Evolutionary conservation across 2,797 vertebrate genomes (phyloP).

Genomic region (Enteromius mattozi): DNA sequence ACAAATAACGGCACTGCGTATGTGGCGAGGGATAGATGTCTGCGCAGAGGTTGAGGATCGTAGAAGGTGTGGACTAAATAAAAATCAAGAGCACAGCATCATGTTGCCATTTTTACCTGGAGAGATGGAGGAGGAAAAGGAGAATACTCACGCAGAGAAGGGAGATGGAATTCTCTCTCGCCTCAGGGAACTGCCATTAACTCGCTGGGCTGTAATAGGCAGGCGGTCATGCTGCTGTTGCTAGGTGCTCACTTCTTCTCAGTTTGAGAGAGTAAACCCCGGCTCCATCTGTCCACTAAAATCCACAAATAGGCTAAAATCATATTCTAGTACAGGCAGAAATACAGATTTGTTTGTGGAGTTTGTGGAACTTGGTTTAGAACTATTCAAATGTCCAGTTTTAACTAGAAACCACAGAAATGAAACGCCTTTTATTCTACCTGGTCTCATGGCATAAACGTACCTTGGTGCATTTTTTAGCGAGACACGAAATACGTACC

Average conservation of each 20-base stretch:
- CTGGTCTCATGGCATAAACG: too few relatives aligned
- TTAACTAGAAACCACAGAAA: background rate
- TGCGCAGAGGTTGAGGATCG: constrained; percentile 7
- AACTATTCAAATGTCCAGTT: background rate
- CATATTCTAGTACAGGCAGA: background rate
- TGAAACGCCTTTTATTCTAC: background rate
- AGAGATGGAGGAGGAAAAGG: constrained; percentile 26
- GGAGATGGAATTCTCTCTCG: constrained; percentile 51
- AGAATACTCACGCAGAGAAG: constrained; percentile 26
- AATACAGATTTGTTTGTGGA: background rate
- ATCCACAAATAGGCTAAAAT: constrained; percentile 12
- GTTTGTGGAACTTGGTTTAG: background rate
- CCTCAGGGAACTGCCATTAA: constrained; percentile 50
- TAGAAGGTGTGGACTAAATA: constrained; percentile 28
- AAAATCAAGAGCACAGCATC: constrained; percentile 26
- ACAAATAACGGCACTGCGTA: constrained; percentile 20
- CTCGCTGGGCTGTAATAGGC: constrained; percentile 41
- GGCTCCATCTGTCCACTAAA: constrained; percentile 32
- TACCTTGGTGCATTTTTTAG: too few relatives aligned
- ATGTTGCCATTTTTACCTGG: constrained; percentile 45
- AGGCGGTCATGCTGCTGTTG: constrained; percentile 43
- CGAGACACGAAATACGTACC: too few relatives aligned
- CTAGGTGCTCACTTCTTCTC: constrained; percentile 28
- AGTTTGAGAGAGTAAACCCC: constrained; percentile 6
- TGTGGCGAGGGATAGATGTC: background rate